These are phyloP conservation scores for Bombyx mandarina DNA, from an alignment of 1,140 invertebrate genomes.

Conservation along the genomic window DNA sequence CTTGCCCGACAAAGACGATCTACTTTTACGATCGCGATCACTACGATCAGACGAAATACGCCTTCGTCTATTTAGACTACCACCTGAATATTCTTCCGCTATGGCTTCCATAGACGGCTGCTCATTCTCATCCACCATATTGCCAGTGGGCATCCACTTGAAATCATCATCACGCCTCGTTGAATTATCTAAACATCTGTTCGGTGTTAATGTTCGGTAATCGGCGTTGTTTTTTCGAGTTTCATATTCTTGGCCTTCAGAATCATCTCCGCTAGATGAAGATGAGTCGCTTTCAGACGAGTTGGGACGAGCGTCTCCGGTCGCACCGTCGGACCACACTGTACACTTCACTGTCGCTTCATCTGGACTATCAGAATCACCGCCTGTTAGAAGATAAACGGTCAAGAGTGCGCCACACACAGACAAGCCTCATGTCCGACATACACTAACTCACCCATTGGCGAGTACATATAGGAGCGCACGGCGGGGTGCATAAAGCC, in stretches of 20 bases:
- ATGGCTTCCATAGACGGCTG: slow-evolving; percentile 39
- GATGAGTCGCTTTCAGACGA: slow-evolving; percentile 54
- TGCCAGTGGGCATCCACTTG: slow-evolving; percentile 70
- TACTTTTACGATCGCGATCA: slow-evolving; percentile 72
- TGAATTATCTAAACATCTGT: slow-evolving; percentile 54
- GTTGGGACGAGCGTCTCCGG: slow-evolving; percentile 32
- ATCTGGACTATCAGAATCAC: slow-evolving; percentile 66
- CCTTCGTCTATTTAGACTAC: slow-evolving; percentile 70
- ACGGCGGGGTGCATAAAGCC: slow-evolving; percentile 60
- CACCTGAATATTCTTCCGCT: slow-evolving; percentile 48
- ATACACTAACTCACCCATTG: slow-evolving; percentile 63
- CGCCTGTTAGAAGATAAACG: slow-evolving; percentile 60
- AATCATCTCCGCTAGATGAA: slow-evolving; percentile 53
- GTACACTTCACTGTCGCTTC: slow-evolving; percentile 62
- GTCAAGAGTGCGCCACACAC: slow-evolving; percentile 23
- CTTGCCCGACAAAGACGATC: slow-evolving; percentile 69
- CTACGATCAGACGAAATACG: slow-evolving; percentile 40
- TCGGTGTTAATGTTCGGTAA: slow-evolving; percentile 56
- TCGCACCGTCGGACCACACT: slow-evolving; percentile 46
- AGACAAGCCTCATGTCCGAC: slow-evolving; percentile 36
- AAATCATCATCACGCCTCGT: slow-evolving; percentile 73
- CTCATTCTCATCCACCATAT: slow-evolving; percentile 45
- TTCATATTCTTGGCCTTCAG: slow-evolving; percentile 48
- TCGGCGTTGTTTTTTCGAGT: slow-evolving; percentile 33
- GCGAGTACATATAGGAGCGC: slow-evolving; percentile 68